Evolutionary conservation across 2,797 vertebrate genomes (phyloP), one percentile per base, ranked within the genome.

Genomic region (Anas bahamensis): DNA sequence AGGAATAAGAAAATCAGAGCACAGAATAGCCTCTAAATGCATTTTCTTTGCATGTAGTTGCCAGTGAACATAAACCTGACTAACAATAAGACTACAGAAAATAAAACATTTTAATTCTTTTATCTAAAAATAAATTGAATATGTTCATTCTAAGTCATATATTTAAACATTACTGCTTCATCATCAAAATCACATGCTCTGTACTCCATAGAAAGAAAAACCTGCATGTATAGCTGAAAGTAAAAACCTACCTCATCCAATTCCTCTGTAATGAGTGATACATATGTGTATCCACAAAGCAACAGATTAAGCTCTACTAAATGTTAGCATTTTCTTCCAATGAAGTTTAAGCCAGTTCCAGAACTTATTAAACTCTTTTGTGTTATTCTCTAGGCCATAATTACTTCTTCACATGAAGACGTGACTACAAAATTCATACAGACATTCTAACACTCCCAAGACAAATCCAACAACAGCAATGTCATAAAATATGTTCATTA

Each of bases 401-500:
- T 95, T 95, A 56, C 64, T 90, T 50, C 56, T 86, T 89, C 73
- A 39, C 8, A 37, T 53, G 76, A 73, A 86, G 92, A 93, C 18
- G 55, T 94, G 93, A 89, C 93, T 91, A 55, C 53, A 93, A 93
- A 95, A 95, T 95, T 89, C 71, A 79, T 76, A 52, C 4, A 76
- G 59, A 55, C 26, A 84, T 95, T 94, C 48, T 88, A 64, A 55
- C 0, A 0, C 73, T 93, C 90, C 92, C 90, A 70, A 89, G 87
- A 92, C 63, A 44, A 94, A 93, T 86, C 73, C 63, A 83, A 55
- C 60, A 91, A 42, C 73, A 79, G 60, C 48, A 55, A 35, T 83
- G 70, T 60, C 87, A 94, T 95, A 55, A 92, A 95, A 96, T 91
- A 73, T 19, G 68, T 74, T 95, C 79, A 89, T 94, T 96, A 94